Base-by-base conservation (phyloP, 1,140 invertebrate species). In the Pseudomyrmex gracilis region DNA sequence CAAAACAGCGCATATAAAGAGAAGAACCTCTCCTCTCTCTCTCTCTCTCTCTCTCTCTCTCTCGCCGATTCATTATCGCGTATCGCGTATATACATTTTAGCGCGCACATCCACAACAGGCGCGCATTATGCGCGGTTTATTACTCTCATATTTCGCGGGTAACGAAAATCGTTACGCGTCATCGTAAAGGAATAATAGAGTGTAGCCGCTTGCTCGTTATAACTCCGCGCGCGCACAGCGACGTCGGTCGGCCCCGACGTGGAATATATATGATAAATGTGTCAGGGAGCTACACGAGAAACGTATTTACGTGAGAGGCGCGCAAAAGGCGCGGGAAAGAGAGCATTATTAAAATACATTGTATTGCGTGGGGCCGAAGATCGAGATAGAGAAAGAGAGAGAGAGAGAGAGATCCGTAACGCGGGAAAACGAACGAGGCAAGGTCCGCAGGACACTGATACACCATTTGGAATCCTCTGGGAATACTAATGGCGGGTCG, bases 401-500 rank as follows among this genome's bases (percentile, higher is more conserved):
- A 34, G 34, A 34, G 43, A 58, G 5, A 34, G 34, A 34, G 0
- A 34, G 34, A 34, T 17, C 51, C 64, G 4, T 22, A 61, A 49
- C 47, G 53, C 24, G 68, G 51, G 57, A 60, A 45, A 47, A 22
- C 80, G 34, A 5, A 34, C 24, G 24, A 34, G 34, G 7, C 0
- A 49, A 60, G 76, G 82, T 89, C 78, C 83, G 82, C 64, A 57
- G 82, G 83, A 91, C 90, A 91, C 86, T 90, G 89, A 92, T 91
- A 91, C 84, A 83, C 89, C 89, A 91, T 92, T 91, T 90, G 78
- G 83, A 68, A 82, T 85, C 88, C 89, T 84, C 74, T 47, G 89
- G 89, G 90, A 89, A 87, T 88, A 78, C 82, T 90, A 89, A 90
- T 86, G 88, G 89, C 84, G 73, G 90, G 91, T 92, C 90, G 89